These are phyloP conservation scores for Tolmerus cingulatus DNA, from an alignment of 2,888 invertebrate genomes.

Conservation along the genomic window DNA sequence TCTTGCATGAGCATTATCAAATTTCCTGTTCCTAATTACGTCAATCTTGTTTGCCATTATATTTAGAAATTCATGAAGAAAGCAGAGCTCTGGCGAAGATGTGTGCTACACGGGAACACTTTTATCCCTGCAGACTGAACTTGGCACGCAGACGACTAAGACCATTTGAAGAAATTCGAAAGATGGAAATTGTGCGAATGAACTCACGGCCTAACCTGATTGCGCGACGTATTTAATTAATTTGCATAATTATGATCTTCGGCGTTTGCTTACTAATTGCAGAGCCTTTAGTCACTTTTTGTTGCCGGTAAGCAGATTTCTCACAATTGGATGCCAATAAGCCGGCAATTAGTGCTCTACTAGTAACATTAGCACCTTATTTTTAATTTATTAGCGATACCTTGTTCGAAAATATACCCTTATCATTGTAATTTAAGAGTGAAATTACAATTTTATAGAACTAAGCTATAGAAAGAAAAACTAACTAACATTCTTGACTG, in stretches of 20 bases:
- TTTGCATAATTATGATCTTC: neutral
- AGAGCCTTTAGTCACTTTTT: neutral
- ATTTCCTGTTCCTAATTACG: slow-evolving; percentile 48
- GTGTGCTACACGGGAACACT: neutral
- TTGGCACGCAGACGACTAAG: neutral
- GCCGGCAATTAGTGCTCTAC: neutral
- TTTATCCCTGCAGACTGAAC: neutral
- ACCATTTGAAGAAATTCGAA: neutral
- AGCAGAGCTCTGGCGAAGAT: neutral
- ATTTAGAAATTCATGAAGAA: slow-evolving; percentile 33
- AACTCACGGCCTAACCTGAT: neutral
- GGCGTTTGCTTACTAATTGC: neutral
- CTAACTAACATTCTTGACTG: neutral
- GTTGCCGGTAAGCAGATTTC: neutral
- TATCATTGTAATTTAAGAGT: neutral
- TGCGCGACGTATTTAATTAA: neutral
- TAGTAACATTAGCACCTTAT: neutral
- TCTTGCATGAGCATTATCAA: slow-evolving; percentile 43
- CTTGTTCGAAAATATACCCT: neutral
- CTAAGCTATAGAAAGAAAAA: neutral
- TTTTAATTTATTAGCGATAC: neutral
- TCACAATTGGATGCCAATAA: neutral
- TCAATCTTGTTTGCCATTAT: slow-evolving; percentile 43
- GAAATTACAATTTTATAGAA: neutral
- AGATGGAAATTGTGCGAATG: neutral